Base-by-base conservation (phyloP, 1,140 invertebrate genomes). In the Achroia grisella region DNA sequence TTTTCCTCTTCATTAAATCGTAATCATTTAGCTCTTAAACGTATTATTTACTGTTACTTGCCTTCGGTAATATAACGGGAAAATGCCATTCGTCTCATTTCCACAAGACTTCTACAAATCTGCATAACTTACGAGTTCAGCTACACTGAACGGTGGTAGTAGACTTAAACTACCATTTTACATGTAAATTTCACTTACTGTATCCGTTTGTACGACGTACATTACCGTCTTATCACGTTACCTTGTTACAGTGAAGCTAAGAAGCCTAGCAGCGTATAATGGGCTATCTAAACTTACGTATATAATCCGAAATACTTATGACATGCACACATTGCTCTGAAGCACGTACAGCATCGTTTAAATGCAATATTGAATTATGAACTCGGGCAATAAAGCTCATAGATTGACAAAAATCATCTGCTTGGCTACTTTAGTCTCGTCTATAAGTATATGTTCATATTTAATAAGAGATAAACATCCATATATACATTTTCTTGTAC, bases 171-270 rank as follows among this genome's bases (percentile, higher is more conserved):
- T 23, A 23, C 17, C 17, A 23, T 49, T 60, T 55, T 52, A 49
- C 57, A 60, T 60, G 44, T 48, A 56, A 60, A 60, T 56, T 41
- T 52, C 44, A 55, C 30, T 49, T 49, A 52, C 39, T 44, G 46
- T 47, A 48, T 40, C 56, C 44, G 37, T 59, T 59, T 47, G 48
- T 40, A 40, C 27, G 41, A 48, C 46, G 53, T 59, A 54, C 56
- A 53, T 42, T 42, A 44, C 14, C 39, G 49, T 45, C 50, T 55
- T 47, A 52, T 48, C 52, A 37, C 44, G 43, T 42, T 39, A 41
- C 34, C 15, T 27, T 32, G 44, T 35, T 60, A 56, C 52, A 49
- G 39, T 41, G 36, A 23, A 34, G 41, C 44, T 35, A 47, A 54
- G 43, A 35, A 54, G 37, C 37, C 31, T 14, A 37, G 51, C 44